Conservation (phyloP, 2,888 invertebrate genomes). For the Gymnoscelis rufifasciata region DNA sequence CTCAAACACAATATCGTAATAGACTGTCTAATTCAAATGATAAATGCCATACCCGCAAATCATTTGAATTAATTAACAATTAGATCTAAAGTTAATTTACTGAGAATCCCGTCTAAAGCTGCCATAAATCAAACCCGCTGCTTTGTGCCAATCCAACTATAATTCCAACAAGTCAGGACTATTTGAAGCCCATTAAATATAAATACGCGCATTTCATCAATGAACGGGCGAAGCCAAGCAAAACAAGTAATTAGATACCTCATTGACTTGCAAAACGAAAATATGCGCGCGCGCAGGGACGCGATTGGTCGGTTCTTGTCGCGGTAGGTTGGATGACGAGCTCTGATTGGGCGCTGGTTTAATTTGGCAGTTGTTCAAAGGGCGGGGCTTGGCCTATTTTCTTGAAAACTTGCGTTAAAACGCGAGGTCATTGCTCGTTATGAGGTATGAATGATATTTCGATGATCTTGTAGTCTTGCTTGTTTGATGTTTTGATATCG, state of each 20-base stretch:
- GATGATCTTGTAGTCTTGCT: neutral
- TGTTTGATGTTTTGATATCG: too few relatives aligned
- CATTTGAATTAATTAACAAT: neutral
- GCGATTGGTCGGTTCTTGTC: conserved; percentile 47
- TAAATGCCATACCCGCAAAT: neutral
- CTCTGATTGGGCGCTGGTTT: conserved; percentile 46
- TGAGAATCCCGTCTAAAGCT: neutral
- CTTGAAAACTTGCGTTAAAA: conserved; percentile 19
- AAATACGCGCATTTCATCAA: conserved; percentile 42
- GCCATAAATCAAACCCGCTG: conserved; percentile 40
- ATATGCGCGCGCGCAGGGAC: conserved; percentile 61
- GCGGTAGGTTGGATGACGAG: conserved; percentile 38
- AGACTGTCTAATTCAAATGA: too few relatives aligned
- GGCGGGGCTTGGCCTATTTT: conserved; percentile 48
- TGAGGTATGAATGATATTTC: neutral
- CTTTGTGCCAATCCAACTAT: conserved; percentile 31
- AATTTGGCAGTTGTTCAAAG: conserved; percentile 68
- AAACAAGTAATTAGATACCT: conserved; percentile 58
- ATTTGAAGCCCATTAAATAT: conserved; percentile 30
- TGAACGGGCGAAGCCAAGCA: conserved; percentile 49
- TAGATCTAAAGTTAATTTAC: conserved; percentile 1
- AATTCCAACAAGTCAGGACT: conserved; percentile 24
- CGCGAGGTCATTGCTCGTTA: neutral
- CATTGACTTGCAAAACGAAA: conserved; percentile 64
- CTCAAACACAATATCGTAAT: too few relatives aligned